Evolutionary conservation across 2,888 invertebrate species (phyloP), one percentile per base, ranked within the genome.

Genomic region (Acleris literana): DNA sequence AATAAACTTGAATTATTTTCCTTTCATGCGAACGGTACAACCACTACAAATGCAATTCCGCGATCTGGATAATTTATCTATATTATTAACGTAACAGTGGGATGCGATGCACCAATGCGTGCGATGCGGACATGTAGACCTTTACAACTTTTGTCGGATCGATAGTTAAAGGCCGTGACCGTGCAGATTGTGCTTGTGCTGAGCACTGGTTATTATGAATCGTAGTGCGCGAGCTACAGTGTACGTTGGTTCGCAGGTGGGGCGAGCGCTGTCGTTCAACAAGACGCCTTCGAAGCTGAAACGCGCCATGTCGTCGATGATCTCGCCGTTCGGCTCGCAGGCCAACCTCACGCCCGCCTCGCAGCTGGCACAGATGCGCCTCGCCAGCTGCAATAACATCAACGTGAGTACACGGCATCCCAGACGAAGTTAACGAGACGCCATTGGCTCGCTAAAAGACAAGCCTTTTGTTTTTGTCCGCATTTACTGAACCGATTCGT

Each of bases 261-360:
- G 97, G 61, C 95, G 99, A 74, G 98, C 98, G 73, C 96, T 99
- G 82, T 98, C 98, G 72, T 98, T 99, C 90, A 98, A 97, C 89
- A 97, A 98, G 91, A 98, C 99, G 33, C 98, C 99, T 58, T 97
- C 97, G 72, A 97, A 97, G 87, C 90, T 99, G 78, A 98, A 98
- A 89, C 94, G 98, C 66, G 98, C 98, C 39, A 97, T 99, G 87
- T 98, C 98, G 20, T 97, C 97, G 52, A 97, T 98, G 96, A 97
- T 98, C 94, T 96, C 96, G 69, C 97, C 98, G 13, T 97, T 97
- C 87, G 97, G 97, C 75, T 97, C 96, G 84, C 96, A 96, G 59
- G 95, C 96, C 73, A 97, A 96, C 79, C 93, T 97, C 71, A 96
- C 97, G 72, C 97, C 97, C 46, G 95, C 97, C 70, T 96, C 96